Evolutionary conservation across 2,797 vertebrate genomes (phyloP), one percentile per base, ranked within the genome.

Genomic region (Leptoclinus maculatus): DNA sequence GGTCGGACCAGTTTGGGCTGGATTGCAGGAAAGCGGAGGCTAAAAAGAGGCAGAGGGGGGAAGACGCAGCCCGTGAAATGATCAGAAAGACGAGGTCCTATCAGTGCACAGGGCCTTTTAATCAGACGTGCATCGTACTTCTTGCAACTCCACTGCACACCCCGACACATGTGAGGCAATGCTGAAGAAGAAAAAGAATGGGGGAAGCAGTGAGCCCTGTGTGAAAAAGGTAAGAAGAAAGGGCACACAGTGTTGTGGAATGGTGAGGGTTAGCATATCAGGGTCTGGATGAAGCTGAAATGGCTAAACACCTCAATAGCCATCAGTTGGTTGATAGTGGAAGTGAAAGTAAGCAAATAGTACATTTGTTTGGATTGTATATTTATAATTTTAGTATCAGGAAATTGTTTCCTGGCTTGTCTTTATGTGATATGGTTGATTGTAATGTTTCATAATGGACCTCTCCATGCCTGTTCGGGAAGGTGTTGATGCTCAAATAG

Each of bases 101-200:
- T 74, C 38, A 62, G 13, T 36, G 23, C 77, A 72, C 16, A 34
- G 74, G 66, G 29, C 64, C 67, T 73, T 49, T 54, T 53, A 82
- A 51, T 75, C 63, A 74, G 56, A 78, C 51, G 7, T 2, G 17
- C 34, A 8, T n/a, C 29, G 8, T 57, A 54, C 7, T 69, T 17
- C 7, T 69, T 17, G 13, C 62, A 76, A n/a, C 39, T 76, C 69
- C 19, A 32, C 67, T 34, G 21, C 54, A 47, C 83, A 14, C 72
- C 49, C 60, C 17, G 27, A 66, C 60, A 23, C 68, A 71, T 51
- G 71, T 38, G 74, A 62, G 39, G 73, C 76, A 65, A 91, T 91
- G 91, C 78, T 93, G 83, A 91, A 92, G 88, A 96, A 94, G 92
- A 96, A 95, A 93, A 96, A 95, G 47, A 89, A 94, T 84, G 91